Conservation (phyloP, 1,140 invertebrate species). For the Charaxes varanes region DNA sequence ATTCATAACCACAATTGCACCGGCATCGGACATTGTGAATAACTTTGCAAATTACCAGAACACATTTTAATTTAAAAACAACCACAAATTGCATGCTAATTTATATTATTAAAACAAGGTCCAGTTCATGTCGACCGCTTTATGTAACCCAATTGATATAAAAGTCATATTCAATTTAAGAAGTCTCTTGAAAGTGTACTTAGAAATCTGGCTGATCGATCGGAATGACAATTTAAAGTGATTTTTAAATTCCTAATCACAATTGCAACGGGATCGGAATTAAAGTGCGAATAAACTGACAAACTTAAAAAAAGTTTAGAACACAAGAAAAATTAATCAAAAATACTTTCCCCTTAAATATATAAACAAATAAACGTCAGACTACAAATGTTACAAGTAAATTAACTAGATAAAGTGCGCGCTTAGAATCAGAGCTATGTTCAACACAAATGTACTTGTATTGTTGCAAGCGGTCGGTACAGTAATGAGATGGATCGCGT, state of each 20-base stretch:
- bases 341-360: not conserved
- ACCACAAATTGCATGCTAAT: too few species aligned
- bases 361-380: not conserved
- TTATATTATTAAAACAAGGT: too few species aligned
- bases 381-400: conserved; percentile 1
- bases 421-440: conserved; percentile 6
- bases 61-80: too few species aligned
- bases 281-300: conserved; percentile 22
- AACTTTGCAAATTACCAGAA: too few species aligned
- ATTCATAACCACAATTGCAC: conserved; percentile 30
- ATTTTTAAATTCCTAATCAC: conserved; percentile 32
- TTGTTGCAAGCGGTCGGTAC: conserved; percentile 45
- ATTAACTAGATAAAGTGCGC: conserved; percentile 2
- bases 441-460: conserved; percentile 26
- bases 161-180: too few species aligned
- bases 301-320: not conserved
- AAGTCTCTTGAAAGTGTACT: too few species aligned
- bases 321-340: too few species aligned
- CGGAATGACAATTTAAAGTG: conserved; percentile 26
- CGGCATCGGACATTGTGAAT: conserved; percentile 7
- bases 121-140: too few species aligned
- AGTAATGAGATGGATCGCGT: conserved; percentile 54
- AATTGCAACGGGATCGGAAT: conserved; percentile 16
- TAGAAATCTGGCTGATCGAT: conserved; percentile 23
- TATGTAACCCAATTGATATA: too few species aligned